Evolutionary conservation across 2,113 vertebrate species (phyloP).

Genomic region (Lethenteron camtschaticum): DNA sequence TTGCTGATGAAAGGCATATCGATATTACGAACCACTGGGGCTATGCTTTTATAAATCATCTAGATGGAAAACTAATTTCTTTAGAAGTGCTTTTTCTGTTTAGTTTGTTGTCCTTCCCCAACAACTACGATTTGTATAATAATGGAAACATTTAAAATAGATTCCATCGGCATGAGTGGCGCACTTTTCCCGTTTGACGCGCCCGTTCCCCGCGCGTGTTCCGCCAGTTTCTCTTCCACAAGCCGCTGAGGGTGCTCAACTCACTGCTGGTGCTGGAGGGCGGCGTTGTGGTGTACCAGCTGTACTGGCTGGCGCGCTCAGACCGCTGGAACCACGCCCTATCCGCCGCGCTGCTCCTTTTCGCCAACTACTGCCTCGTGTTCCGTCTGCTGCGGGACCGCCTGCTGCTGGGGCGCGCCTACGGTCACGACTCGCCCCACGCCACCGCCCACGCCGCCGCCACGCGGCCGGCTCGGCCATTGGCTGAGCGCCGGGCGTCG

Average conservation of each 20-base stretch:
- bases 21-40: too few relatives aligned
- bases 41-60: too few relatives aligned
- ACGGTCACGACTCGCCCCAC: slow-evolving; percentile 15
- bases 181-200: not conserved
- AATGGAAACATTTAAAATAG: too few relatives aligned
- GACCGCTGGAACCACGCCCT: slow-evolving; percentile 98
- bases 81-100: too few relatives aligned
- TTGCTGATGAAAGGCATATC: too few relatives aligned
- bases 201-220: slow-evolving; percentile 7
- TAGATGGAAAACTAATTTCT: too few relatives aligned
- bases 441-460: too few relatives aligned
- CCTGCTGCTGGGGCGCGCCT: slow-evolving; percentile 83
- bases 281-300: slow-evolving; percentile 79
- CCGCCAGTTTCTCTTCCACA: slow-evolving; percentile 77
- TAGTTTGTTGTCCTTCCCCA: too few relatives aligned
- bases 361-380: slow-evolving; percentile 97
- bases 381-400: slow-evolving; percentile 93
- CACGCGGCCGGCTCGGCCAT: too few relatives aligned
- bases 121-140: too few relatives aligned
- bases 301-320: slow-evolving; percentile 79
- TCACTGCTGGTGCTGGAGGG: slow-evolving; percentile 83
- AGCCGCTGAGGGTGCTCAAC: slow-evolving; percentile 91
- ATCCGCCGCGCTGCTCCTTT: slow-evolving; percentile 87
- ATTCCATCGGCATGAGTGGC: too few relatives aligned
- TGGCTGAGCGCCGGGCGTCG: too few relatives aligned